A percentile compares a stretch with the other conserved stretches of the same genome.
Conservation (phyloP, 2,797 vertebrate genomes). For the Crenuchus spilurus region DNA sequence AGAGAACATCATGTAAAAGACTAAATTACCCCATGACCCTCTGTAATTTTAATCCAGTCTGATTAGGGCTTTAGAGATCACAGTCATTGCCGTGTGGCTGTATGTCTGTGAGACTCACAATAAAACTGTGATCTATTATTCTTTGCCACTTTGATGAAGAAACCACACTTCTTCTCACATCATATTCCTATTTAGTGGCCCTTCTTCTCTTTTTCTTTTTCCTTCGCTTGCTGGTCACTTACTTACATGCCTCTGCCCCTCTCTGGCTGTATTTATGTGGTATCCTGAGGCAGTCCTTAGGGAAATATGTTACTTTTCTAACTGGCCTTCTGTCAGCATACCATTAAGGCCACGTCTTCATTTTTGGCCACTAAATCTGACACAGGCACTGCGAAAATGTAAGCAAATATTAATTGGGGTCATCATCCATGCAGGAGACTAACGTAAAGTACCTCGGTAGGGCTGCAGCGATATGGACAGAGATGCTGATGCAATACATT, state of each 20-base stretch:
- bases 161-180: too few species aligned
- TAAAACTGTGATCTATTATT: slow-evolving; percentile 45
- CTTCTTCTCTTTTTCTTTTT: slow-evolving; percentile 51
- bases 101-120: too few species aligned
- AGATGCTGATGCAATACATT: slow-evolving; percentile 51
- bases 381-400: slow-evolving; percentile 73
- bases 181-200: too few species aligned
- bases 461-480: slow-evolving; percentile 61
- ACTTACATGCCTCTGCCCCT: slow-evolving; percentile 61
- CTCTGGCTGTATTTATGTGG: slow-evolving; percentile 76
- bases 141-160: too few species aligned
- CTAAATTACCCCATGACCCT: too few species aligned
- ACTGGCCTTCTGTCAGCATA: slow-evolving; percentile 78
- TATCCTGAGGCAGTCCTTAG: slow-evolving; percentile 71
- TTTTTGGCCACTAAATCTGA: slow-evolving; percentile 76
- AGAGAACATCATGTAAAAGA: too few species aligned
- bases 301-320: slow-evolving; percentile 74
- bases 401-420: slow-evolving; percentile 82
- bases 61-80: too few species aligned
- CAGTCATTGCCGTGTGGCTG: too few species aligned
- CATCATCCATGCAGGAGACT: slow-evolving; percentile 69
- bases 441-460: slow-evolving; percentile 65
- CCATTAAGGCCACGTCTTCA: slow-evolving; percentile 73
- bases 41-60: too few species aligned
- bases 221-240: not conserved